Conservation (phyloP, 2,797 vertebrate species). For the Leontopithecus rosalia region DNA sequence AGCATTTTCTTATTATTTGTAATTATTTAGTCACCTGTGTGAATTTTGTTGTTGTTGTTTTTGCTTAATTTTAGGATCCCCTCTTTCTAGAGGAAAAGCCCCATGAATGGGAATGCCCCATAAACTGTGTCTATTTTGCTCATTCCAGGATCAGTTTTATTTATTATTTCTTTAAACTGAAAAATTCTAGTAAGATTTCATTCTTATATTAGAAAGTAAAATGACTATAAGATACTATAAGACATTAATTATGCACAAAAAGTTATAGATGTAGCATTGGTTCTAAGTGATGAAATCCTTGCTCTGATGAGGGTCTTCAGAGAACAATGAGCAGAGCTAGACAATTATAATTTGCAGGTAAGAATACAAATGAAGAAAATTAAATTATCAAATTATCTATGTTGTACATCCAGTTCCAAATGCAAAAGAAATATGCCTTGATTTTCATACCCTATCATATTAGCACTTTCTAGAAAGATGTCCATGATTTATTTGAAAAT, state of each 20-base stretch:
- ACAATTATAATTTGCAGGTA: background rate
- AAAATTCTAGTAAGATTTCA: background rate
- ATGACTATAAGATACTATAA: background rate
- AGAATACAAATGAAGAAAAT: background rate
- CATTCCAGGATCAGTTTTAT: background rate
- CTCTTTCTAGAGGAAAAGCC: background rate
- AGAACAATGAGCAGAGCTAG: background rate
- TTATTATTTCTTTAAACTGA: background rate
- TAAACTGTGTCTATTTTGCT: background rate
- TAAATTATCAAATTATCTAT: conserved; percentile 19
- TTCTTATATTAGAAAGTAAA: background rate
- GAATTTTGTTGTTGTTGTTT: background rate
- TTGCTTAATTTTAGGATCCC: background rate
- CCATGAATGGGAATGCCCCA: background rate
- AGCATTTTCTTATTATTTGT: background rate
- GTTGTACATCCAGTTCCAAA: background rate
- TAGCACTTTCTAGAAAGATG: conserved; percentile 5
- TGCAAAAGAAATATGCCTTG: background rate
- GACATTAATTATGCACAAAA: background rate
- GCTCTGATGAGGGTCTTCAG: background rate
- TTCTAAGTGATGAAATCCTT: background rate
- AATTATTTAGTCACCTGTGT: background rate
- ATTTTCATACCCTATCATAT: background rate
- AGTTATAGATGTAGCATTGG: background rate
- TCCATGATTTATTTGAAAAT: background rate